Conservation (phyloP, 2,113 vertebrate species). For the Eulemur rufifrons region DNA sequence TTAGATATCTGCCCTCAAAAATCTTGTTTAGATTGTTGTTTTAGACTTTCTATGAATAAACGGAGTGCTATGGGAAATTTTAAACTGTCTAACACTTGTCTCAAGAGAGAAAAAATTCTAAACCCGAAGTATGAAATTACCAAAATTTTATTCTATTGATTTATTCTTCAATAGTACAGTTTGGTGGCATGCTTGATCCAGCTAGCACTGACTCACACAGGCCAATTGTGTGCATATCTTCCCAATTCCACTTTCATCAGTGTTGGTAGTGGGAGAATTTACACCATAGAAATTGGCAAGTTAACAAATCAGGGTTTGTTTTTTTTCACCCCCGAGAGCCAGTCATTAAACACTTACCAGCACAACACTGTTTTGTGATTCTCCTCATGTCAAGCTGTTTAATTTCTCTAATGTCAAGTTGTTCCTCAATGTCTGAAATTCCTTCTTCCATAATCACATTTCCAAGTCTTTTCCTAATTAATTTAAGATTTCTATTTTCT, state of each 20-base stretch:
- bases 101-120: background rate
- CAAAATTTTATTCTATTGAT: background rate
- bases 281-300: background rate
- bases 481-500: background rate
- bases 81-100: background rate
- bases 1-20: background rate
- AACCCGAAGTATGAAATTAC: background rate
- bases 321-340: background rate
- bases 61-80: background rate
- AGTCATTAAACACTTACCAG: background rate
- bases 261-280: background rate
- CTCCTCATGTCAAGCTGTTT: background rate
- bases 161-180: background rate
- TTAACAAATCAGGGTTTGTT: background rate
- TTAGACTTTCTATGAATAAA: background rate
- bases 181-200: background rate
- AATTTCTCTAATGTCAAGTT: background rate
- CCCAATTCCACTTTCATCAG: background rate
- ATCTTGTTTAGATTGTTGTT: background rate
- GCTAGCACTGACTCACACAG: background rate
- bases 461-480: background rate
- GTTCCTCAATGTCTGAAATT: background rate
- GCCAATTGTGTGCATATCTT: background rate
- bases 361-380: background rate
- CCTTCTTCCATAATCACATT: background rate